Conservation (phyloP, 2,888 invertebrate species). For the Drosophila suboccidentalis region DNA sequence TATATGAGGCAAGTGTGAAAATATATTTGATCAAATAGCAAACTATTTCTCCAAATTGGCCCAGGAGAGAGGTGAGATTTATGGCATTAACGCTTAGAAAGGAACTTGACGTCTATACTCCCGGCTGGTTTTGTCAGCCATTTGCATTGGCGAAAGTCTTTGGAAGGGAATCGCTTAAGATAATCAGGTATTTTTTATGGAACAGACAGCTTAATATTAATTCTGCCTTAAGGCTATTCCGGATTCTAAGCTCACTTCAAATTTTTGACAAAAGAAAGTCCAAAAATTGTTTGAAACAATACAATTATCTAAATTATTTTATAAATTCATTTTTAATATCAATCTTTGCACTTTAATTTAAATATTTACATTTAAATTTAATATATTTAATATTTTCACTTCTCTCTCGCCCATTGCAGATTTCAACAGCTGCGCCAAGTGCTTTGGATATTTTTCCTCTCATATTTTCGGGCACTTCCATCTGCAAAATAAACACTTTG, state of each 20-base stretch:
- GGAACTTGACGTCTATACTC: constrained; percentile 40
- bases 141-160: constrained; percentile 38
- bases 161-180: constrained; percentile 11
- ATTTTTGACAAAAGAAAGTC: too few species aligned
- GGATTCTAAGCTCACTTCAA: too few species aligned
- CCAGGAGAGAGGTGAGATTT: constrained; percentile 62
- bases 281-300: neutral
- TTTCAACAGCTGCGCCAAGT: constrained; percentile 20
- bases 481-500: constrained; percentile 68
- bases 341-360: neutral
- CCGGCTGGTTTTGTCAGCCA: constrained; percentile 35
- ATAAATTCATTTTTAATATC: too few species aligned
- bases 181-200: neutral
- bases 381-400: neutral
- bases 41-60: constrained; percentile 54
- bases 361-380: neutral
- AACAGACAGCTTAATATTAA: neutral
- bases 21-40: constrained; percentile 79
- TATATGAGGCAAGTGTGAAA: constrained; percentile 82
- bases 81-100: constrained; percentile 66
- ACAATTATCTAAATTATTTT: neutral
- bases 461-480: constrained; percentile 44
- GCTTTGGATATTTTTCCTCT: constrained; percentile 34
- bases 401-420: neutral
- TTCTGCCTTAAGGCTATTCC: neutral